phyloP scores from a whole-genome alignment of 2,113 vertebrate genomes.

The Ciconia stormi region DNA sequence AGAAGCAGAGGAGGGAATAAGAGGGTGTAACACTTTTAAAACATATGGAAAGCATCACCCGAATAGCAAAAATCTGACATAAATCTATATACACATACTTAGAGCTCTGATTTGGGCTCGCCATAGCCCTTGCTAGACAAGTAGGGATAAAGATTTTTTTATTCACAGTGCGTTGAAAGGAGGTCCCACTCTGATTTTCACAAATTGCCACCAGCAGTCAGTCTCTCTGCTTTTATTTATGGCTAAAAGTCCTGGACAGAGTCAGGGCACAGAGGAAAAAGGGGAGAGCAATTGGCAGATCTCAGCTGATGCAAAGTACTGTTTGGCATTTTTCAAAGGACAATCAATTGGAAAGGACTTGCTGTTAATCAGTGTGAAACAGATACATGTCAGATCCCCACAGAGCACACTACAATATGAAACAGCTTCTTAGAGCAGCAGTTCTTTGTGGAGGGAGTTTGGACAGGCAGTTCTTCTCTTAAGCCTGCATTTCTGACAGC shows the following conservation, averaged over 20 bases:
- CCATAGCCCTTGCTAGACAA: neutral
- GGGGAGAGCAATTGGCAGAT: neutral
- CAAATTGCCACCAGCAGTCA: neutral
- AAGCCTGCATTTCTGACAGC: neutral
- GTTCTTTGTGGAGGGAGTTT: neutral
- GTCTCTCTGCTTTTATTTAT: neutral
- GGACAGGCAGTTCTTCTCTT: neutral
- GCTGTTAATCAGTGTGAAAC: neutral
- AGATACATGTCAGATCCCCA: neutral
- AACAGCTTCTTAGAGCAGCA: neutral
- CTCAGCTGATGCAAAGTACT: neutral
- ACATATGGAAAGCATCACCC: slow-evolving; percentile 19
- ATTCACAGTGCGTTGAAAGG: neutral
- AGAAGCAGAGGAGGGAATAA: neutral
- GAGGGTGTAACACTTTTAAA: neutral
- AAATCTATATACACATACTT: neutral
- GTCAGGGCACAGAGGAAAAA: neutral
- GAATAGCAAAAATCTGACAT: slow-evolving; percentile 24
- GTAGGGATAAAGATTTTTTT: neutral
- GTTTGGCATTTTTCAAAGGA: neutral
- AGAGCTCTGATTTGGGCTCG: neutral
- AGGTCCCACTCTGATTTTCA: neutral
- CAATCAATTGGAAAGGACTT: neutral
- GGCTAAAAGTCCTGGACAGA: neutral
- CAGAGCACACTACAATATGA: neutral